These are phyloP conservation scores for Ashinkailepas kermadecensis DNA, from an alignment of 2,888 invertebrate genomes.

Conservation along the genomic window DNA sequence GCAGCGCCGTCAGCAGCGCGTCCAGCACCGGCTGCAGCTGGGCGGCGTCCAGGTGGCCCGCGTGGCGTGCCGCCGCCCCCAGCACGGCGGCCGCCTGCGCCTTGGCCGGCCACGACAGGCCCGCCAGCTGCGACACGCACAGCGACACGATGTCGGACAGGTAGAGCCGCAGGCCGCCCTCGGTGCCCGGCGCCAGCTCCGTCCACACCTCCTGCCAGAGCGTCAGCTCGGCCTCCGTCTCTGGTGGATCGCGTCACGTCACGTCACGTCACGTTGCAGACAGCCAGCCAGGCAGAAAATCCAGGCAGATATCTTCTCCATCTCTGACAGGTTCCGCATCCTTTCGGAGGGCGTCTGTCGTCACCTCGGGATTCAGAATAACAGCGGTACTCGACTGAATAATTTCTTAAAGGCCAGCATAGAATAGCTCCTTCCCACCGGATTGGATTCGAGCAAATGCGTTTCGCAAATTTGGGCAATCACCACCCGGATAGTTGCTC, in stretches of 20 bases:
- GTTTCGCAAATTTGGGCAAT: no score
- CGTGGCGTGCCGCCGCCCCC: slow-evolving; percentile 63
- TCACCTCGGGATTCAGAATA: no score
- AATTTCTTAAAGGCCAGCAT: no score
- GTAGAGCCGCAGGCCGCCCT: slow-evolving; percentile 70
- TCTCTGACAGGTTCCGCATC: no score
- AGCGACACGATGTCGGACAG: slow-evolving; percentile 61
- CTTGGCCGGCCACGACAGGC: slow-evolving; percentile 81
- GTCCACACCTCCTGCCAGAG: slow-evolving; percentile 83
- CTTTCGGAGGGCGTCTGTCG: no score
- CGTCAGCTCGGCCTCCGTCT: slow-evolving; percentile 42
- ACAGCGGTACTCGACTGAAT: no score
- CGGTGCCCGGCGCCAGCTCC: slow-evolving; percentile 79
- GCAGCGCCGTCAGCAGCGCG: slow-evolving; percentile 59
- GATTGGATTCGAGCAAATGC: no score
- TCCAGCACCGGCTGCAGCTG: slow-evolving; percentile 58
- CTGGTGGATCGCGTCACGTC: neutral
- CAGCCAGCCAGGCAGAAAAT: no score
- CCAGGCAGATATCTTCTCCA: no score
- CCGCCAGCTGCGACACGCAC: slow-evolving; percentile 62
- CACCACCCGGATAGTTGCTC: no score
- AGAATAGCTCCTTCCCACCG: no score
- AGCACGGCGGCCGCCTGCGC: slow-evolving; percentile 77
- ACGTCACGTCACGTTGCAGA: no score
- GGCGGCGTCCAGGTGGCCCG: slow-evolving; percentile 54